phyloP scores from a whole-genome alignment of 1,140 invertebrate genomes.

The Wasmannia auropunctata region DNA sequence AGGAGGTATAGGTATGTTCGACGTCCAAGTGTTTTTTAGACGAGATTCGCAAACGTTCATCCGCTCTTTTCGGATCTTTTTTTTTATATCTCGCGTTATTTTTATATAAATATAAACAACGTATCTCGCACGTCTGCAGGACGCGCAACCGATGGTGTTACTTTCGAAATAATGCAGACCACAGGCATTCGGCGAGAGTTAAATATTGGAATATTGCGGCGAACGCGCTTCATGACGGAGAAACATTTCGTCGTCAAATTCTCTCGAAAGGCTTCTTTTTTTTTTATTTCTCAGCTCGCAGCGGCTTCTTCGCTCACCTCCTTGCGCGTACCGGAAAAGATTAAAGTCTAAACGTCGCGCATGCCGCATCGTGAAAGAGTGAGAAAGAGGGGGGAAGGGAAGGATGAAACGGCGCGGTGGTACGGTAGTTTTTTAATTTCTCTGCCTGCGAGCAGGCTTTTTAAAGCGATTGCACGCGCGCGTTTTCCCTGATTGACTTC shows the following conservation, averaged over 20 bases:
- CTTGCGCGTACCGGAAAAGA: slow-evolving; percentile 19
- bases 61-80: background rate
- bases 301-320: slow-evolving; percentile 7
- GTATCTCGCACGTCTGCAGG: background rate
- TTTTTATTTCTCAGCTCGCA: slow-evolving; percentile 19
- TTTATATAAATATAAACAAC: background rate
- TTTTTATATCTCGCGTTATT: background rate
- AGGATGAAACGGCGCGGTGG: slow-evolving; percentile 6
- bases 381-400: background rate
- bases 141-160: background rate
- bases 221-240: background rate
- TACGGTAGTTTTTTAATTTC: slow-evolving; percentile 59
- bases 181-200: background rate
- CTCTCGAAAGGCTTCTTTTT: background rate
- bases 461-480: slow-evolving; percentile 64
- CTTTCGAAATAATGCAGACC: background rate
- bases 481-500: slow-evolving; percentile 57
- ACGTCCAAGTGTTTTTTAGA: background rate
- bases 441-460: slow-evolving; percentile 44
- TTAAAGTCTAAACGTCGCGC: slow-evolving; percentile 42
- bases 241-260: slow-evolving; percentile 34
- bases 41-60: background rate
- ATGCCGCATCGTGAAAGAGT: background rate
- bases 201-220: slow-evolving; percentile 21
- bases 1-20: background rate